Evolutionary conservation across 2,888 invertebrate genomes (phyloP).

Genomic region (Zhuqinia jingwanae): DNA sequence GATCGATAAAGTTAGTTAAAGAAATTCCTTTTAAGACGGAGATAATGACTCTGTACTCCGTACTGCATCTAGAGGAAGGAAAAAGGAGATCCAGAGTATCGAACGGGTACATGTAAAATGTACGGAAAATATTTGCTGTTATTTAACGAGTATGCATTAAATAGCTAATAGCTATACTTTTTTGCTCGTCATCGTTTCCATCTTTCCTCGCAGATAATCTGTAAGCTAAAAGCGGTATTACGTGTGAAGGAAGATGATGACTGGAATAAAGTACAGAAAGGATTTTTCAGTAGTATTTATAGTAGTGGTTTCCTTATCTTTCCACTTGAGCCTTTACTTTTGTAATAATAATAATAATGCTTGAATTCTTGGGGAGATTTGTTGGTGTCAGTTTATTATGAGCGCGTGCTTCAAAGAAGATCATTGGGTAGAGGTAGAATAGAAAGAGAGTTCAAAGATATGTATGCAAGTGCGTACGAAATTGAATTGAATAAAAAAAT

Average conservation of each 20-base stretch:
- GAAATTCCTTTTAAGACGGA: constrained; percentile 18
- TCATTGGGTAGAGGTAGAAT: no score
- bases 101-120: constrained; percentile 33
- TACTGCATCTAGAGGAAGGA: neutral
- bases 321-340: neutral
- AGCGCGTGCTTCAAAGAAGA: neutral
- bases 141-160: constrained; percentile 53
- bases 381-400: neutral
- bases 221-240: neutral
- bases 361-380: constrained; percentile 30
- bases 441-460: no score
- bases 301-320: neutral
- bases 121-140: neutral
- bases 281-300: neutral
- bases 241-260: constrained; percentile 27
- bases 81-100: constrained; percentile 12
- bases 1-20: constrained; percentile 39
- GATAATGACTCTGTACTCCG: constrained; percentile 5
- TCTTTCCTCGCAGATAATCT: constrained; percentile 16
- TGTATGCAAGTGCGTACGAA: no score
- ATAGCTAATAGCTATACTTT: no score
- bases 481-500: no score
- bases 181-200: constrained; percentile 9
- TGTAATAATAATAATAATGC: neutral
- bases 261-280: neutral